phyloP scores from a whole-genome alignment of 2,888 invertebrate genomes.

The Icerya purchasi region DNA sequence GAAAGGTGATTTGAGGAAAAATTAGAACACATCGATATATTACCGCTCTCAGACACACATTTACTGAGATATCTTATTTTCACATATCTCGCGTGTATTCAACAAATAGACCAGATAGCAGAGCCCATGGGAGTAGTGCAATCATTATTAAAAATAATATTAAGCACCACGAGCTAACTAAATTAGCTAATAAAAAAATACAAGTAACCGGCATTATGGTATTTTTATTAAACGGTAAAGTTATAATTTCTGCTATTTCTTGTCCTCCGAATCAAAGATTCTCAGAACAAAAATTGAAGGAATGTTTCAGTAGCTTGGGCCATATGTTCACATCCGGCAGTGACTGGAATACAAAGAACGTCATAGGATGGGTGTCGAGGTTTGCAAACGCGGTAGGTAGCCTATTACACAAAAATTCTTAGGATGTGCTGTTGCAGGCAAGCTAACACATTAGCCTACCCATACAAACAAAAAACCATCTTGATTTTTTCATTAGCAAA shows the following conservation, averaged over 20 bases:
- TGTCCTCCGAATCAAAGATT: background rate
- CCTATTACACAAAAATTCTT: too few species aligned
- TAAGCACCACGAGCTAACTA: background rate
- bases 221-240: background rate
- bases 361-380: too few species aligned
- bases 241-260: background rate
- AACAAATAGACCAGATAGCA: background rate
- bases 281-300: background rate
- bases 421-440: too few species aligned
- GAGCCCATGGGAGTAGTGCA: too few species aligned
- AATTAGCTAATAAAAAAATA: background rate
- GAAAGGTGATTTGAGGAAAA: too few species aligned
- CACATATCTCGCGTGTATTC: background rate
- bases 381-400: too few species aligned
- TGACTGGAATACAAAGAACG: too few species aligned
- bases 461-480: too few species aligned
- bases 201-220: background rate
- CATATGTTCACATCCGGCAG: background rate
- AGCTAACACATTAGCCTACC: too few species aligned
- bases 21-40: too few species aligned
- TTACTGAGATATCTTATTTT: background rate
- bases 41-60: background rate
- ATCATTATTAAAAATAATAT: background rate
- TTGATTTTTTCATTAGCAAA: too few species aligned
- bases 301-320: background rate